These are phyloP conservation scores for Corythoichthys intestinalis DNA, from an alignment of 2,113 vertebrate genomes.

Conservation along the genomic window DNA sequence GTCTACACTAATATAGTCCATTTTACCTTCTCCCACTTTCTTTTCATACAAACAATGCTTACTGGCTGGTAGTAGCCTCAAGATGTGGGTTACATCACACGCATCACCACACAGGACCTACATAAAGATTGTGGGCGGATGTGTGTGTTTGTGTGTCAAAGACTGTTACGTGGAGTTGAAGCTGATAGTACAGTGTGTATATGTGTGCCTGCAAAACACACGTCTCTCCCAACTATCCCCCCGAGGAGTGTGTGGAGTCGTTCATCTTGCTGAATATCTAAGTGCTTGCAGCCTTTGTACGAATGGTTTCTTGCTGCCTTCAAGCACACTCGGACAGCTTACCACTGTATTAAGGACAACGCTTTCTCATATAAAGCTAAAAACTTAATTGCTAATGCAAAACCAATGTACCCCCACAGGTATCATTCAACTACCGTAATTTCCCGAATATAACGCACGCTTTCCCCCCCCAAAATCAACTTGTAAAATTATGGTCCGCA, in stretches of 20 bases:
- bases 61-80: conserved; percentile 39
- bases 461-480: no score
- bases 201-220: conserved; percentile 12
- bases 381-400: background rate
- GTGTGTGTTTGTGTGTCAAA: conserved; percentile 32
- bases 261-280: conserved; percentile 8
- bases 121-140: conserved; percentile 22
- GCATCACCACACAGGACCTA: conserved; percentile 49
- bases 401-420: background rate
- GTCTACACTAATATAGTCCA: background rate
- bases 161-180: conserved; percentile 26
- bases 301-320: background rate
- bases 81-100: conserved; percentile 71
- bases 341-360: background rate
- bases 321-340: background rate
- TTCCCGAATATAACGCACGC: no score
- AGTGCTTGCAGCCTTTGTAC: background rate
- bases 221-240: background rate
- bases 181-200: conserved; percentile 18
- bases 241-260: background rate
- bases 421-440: background rate
- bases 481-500: no score
- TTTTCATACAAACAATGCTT: conserved; percentile 13
- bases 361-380: background rate
- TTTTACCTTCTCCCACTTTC: background rate